These are phyloP conservation scores for Ladona fulva DNA, from an alignment of 1,140 invertebrate genomes.

Conservation along the genomic window DNA sequence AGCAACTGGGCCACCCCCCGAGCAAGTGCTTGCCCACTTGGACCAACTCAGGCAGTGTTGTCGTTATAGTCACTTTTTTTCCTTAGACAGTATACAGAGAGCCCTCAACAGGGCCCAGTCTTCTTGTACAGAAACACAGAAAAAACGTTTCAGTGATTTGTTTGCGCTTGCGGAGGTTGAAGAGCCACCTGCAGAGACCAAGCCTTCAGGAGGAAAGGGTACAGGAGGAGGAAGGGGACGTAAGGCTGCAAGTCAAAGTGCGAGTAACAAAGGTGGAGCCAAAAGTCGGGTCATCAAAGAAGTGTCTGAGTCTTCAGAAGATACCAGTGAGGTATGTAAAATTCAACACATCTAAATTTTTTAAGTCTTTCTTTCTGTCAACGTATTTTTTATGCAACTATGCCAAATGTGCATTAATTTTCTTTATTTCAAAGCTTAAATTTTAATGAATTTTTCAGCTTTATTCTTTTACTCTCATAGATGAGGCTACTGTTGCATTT, in stretches of 20 bases:
- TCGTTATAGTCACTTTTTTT: conserved; percentile 54
- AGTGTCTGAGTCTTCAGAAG: conserved; percentile 59
- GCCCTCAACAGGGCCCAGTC: conserved; percentile 71
- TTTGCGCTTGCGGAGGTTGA: conserved; percentile 85
- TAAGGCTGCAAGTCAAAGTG: conserved; percentile 32
- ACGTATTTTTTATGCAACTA: no score
- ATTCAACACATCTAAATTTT: no score
- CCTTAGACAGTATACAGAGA: conserved; percentile 78
- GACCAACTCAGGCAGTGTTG: conserved; percentile 78
- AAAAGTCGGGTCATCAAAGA: conserved; percentile 42
- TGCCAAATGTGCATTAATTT: no score
- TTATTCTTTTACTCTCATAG: no score
- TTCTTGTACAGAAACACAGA: conserved; percentile 69
- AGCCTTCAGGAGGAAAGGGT: conserved; percentile 19
- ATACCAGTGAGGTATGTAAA: conserved; percentile 62
- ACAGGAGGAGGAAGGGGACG: conserved; percentile 33
- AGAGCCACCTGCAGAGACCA: conserved; percentile 42
- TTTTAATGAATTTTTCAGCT: no score
- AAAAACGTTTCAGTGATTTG: conserved; percentile 84
- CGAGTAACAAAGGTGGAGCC: conserved; percentile 36
- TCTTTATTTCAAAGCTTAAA: no score
- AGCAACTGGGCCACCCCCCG: conserved; percentile 46
- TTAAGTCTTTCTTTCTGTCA: no score
- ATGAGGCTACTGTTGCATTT: no score
- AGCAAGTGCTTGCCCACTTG: conserved; percentile 82